Evolutionary conservation across 2,797 vertebrate genomes (phyloP).

Genomic region (Zenarchopterus dispar): DNA sequence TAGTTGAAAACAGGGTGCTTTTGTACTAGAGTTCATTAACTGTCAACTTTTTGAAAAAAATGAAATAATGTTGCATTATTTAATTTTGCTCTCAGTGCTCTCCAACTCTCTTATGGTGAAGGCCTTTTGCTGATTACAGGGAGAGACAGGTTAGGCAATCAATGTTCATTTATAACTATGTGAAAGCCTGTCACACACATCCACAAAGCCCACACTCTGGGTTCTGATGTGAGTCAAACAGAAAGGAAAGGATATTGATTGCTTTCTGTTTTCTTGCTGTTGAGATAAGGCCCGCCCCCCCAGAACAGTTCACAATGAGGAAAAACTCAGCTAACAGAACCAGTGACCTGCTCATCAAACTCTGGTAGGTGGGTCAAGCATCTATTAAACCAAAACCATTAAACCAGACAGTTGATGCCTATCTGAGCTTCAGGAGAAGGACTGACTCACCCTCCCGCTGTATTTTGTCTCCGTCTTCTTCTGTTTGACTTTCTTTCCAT

Average conservation of each 20-base stretch:
- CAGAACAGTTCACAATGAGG: slow-evolving; percentile 24
- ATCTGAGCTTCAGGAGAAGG: too few species aligned
- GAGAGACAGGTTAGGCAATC: slow-evolving; percentile 55
- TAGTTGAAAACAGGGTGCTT: too few species aligned
- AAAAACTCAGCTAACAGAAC: slow-evolving; percentile 38
- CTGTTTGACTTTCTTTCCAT: slow-evolving; percentile 21
- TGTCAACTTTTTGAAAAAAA: too few species aligned
- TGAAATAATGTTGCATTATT: too few species aligned
- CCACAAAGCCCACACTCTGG: slow-evolving; percentile 42
- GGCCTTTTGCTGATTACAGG: slow-evolving; percentile 44
- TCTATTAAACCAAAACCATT: slow-evolving; percentile 32
- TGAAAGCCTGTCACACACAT: slow-evolving; percentile 53
- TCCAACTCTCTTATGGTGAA: slow-evolving; percentile 15
- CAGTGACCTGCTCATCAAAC: slow-evolving; percentile 38
- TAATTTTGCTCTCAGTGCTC: too few species aligned
- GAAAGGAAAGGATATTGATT: slow-evolving; percentile 34
- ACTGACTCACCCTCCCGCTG: too few species aligned
- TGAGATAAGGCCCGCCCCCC: slow-evolving; percentile 55
- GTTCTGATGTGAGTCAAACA: slow-evolving; percentile 45
- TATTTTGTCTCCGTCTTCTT: background rate
- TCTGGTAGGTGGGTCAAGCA: slow-evolving; percentile 15
- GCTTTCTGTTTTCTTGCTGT: slow-evolving; percentile 16
- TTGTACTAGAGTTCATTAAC: too few species aligned
- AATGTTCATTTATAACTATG: slow-evolving; percentile 66
- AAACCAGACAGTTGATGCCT: slow-evolving; percentile 3